These are phyloP conservation scores for Laticauda laticaudata DNA, from an alignment of 2,113 vertebrate species.

Conservation along the genomic window DNA sequence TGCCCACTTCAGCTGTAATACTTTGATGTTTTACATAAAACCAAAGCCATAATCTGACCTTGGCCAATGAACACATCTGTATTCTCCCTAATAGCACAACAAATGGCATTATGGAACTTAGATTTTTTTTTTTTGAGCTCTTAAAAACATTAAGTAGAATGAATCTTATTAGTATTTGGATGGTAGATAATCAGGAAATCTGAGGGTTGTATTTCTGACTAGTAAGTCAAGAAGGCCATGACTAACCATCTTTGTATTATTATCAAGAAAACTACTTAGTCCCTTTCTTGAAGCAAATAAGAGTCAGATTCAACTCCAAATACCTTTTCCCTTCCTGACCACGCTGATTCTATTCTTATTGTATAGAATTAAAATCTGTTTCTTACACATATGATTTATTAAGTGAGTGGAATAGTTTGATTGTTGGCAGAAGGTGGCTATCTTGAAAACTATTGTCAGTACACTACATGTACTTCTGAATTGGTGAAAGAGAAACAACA, in stretches of 20 bases:
- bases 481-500: background rate
- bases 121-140: background rate
- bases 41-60: background rate
- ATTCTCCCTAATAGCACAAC: background rate
- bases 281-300: background rate
- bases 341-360: background rate
- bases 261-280: background rate
- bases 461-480: background rate
- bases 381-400: background rate
- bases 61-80: background rate
- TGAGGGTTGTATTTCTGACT: background rate
- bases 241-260: background rate
- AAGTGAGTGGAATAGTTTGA: background rate
- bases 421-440: background rate
- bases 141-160: background rate
- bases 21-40: background rate
- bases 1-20: background rate
- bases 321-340: background rate
- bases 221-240: background rate
- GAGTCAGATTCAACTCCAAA: background rate
- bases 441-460: background rate
- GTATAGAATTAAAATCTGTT: background rate
- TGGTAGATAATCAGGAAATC: background rate
- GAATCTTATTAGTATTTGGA: background rate
- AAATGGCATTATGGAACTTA: background rate